Base-by-base conservation (phyloP, 2,888 invertebrate genomes). In the Drosophila mimica region DNA sequence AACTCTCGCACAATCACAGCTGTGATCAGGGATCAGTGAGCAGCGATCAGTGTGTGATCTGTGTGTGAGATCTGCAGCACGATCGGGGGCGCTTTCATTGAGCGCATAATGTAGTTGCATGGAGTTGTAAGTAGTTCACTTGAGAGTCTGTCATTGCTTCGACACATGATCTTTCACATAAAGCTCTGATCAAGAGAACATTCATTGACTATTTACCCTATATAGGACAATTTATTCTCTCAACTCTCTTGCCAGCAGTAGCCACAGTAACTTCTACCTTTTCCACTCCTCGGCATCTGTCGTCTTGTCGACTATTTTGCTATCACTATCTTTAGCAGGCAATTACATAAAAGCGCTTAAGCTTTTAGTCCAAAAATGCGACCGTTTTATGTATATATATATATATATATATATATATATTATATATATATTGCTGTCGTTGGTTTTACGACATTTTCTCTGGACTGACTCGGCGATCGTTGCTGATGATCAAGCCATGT, bases 261-360 rank as follows among this genome's bases (percentile, higher is more conserved):
- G 62, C 48, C 57, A 43, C 30, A 34, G 46, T 38, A 7, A 17
- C 52, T 49, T 49, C 53, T 51, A 13, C 20, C n/a, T 25, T 28
- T 34, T 43, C 30, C 49, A 17, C 17, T 25, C 31, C 13, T 20
- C 40, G 40, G 9, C n/a, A 40, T 0, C 40, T n/a, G 25, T 46
- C 13, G 17, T 36, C 9, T 60, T 34, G 62, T 20, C 20, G 31
- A 57, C 46, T 70, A 70, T 64, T 61, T 51, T 33, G 66, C 60
- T 76, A 79, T 63, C 71, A 70, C 71, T 75, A 82, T 83, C 87
- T 82, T 82, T 81, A 76, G 80, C 80, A 59, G 71, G 81, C 85
- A 85, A 85, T 85, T 85, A 85, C 85, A 85, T 85, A 85, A 85
- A 85, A 83, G 79, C 76, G 81, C 81, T 83, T 75, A 57, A 76